Evolutionary conservation across 2,113 vertebrate genomes (phyloP), one percentile per base, ranked within the genome.

Genomic region (Antennarius striatus): DNA sequence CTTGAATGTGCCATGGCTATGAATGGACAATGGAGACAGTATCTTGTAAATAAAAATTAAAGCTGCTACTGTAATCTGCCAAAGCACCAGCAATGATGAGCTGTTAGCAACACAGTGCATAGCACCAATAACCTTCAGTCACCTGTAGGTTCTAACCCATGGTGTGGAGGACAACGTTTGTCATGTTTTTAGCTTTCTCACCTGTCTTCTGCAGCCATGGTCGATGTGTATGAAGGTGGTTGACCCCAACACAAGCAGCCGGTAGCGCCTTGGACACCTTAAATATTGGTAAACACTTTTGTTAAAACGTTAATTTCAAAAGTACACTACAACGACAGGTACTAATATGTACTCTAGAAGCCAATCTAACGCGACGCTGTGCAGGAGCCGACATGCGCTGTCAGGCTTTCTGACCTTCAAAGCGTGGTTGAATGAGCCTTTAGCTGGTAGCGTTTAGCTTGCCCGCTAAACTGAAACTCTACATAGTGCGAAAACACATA

Each of bases 261-360:
- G 93, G 94, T 14, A 98, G 66, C 55, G 95, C 92, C 90, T 94
- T 96, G 77, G 95, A 94, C 72, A 97, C 87, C 98, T 99, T 70
- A 55, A 56, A 62, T 10, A 85, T 51, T 10, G 46, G 60, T 45
- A 72, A 11, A 30, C 9, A 0, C 9, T 40, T 46, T 47, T 14
- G 1, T 57, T 49, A 58, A 28, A 14, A 9, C 5, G 3, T 3
- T 5, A 2, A 29, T 29, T 45, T 3, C 17, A 52, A 42, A 16
- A 57, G 0, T 5, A 5, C 0, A 13, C 2, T 0, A 3, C 29
- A 50, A 1, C 2, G 3, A 43, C 5, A 4, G 4, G n/a, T 2
- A 12, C 3, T 22, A 46, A 10, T 8, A 0, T 5, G 15, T 17
- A 67, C 1, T 29, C 12, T 3, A 49, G 43, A 12, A 3, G 6